Percentiles rank a stretch among this genome's conserved stretches.
Conservation (phyloP, 2,113 vertebrate species). For the Protomyctophum bolini region DNA sequence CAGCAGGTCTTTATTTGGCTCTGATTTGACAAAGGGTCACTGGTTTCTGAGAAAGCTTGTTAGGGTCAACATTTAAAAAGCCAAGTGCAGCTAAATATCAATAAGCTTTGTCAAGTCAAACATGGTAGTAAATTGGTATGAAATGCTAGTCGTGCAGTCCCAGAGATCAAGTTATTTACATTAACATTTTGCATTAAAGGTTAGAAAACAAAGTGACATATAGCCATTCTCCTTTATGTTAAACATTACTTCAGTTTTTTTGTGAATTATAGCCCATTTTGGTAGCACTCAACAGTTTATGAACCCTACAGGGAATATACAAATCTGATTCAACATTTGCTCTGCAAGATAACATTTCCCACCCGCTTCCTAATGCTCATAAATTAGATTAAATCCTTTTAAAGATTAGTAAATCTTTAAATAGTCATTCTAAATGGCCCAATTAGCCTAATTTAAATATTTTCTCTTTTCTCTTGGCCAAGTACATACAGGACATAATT, state of each 20-base stretch:
- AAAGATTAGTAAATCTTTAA: too few relatives aligned
- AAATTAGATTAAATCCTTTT: too few relatives aligned
- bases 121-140: too few relatives aligned
- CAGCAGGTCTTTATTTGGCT: not conserved
- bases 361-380: too few relatives aligned
- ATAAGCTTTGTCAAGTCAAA: too few relatives aligned
- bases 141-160: too few relatives aligned
- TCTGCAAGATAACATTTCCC: not conserved
- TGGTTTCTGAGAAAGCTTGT: not conserved
- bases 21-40: not conserved
- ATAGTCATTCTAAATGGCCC: too few relatives aligned
- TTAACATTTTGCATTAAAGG: not conserved
- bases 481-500: not conserved
- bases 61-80: not conserved
- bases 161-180: too few relatives aligned
- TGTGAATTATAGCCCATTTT: not conserved
- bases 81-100: too few relatives aligned
- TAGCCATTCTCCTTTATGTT: not conserved
- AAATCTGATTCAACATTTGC: not conserved
- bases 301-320: not conserved
- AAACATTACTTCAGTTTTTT: not conserved
- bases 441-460: not conserved
- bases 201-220: too few relatives aligned
- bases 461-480: constrained; percentile 1
- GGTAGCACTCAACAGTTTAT: not conserved